These are phyloP conservation scores for Trachops cirrhosus DNA, from an alignment of 2,797 vertebrate species.

Conservation along the genomic window DNA sequence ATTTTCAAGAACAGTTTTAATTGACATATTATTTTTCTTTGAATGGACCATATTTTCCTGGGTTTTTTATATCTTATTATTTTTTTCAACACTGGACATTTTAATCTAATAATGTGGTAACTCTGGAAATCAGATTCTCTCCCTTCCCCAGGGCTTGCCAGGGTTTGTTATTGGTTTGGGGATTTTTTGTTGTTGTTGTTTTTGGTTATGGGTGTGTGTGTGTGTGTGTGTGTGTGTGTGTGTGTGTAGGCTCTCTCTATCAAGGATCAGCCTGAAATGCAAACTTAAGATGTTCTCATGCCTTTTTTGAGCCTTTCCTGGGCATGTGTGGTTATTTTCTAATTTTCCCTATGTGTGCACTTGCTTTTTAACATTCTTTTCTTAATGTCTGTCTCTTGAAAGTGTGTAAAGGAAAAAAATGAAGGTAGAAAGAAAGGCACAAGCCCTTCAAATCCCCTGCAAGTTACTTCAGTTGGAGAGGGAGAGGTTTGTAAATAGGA, in stretches of 20 bases:
- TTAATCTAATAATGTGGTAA: background rate
- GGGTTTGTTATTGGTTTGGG: background rate
- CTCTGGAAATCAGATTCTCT: background rate
- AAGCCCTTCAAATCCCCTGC: background rate
- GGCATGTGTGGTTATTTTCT: background rate
- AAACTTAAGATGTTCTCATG: background rate
- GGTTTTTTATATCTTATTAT: background rate
- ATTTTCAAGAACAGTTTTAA: background rate
- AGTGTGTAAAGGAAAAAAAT: background rate
- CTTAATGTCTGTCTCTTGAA: background rate
- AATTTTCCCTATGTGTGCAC: background rate
- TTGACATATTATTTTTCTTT: background rate
- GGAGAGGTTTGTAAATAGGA: background rate
- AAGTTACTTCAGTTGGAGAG: background rate
- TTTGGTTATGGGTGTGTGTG: background rate
- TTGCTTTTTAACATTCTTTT: background rate
- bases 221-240: background rate
- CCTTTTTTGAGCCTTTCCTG: background rate
- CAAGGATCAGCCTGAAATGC: background rate
- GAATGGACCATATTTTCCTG: background rate
- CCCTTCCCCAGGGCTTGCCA: background rate
- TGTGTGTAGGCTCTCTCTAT: background rate
- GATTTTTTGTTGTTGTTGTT: background rate
- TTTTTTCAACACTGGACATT: background rate
- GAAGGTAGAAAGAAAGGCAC: background rate